Evolutionary conservation across 2,888 invertebrate species (phyloP), one percentile per base, ranked within the genome.

Genomic region (Eucera pruinosa): DNA sequence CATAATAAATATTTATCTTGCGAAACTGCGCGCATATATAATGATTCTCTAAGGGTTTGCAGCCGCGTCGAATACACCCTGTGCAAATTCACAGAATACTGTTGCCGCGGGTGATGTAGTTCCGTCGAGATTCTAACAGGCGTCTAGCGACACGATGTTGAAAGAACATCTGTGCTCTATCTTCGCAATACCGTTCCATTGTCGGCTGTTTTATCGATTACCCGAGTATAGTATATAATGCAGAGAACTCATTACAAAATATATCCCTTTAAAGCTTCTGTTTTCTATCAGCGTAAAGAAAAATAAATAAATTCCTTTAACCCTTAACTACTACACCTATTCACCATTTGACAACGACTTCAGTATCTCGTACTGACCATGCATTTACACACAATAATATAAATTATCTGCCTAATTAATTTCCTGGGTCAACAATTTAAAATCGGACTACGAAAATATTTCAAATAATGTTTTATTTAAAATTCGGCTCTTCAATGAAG

Each of bases 1-100:
- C 43, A 30, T 6, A n/a, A 54, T 65, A 65, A 65, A 65, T 65
- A 65, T 65, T 65, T 65, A 65, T 43, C 65, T 30, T 7, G 41
- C 13, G 43, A 20, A 54, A 65, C 23, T 65, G 43, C 43, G 13
- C 18, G 54, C 43, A 30, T 64, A n/a, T 64, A 41, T 64, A 52
- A 52, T 41, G 52, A 52, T 25, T 36, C 47, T 48, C 48, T 2
- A 54, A 41, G 64, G 64, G 36, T 52, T 64, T 52, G 20, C 52
- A 41, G 15, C 11, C 9, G 52, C 20, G 9, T 9, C 15, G 41
- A 7, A 30, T 41, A 11, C 64, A 11, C 18, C 25, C 13, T 4
- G 27, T 41, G 9, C 25, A 33, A 57, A 57, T 57, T 25, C 41
- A 1, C 41, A 43, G 15, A 41, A 52, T 64, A n/a, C 52, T 41